A percentile compares a stretch with the other conserved stretches of the same genome.
These are phyloP conservation scores for Misgurnus anguillicaudatus DNA, from an alignment of 2,113 vertebrate species.

Conservation along the genomic window DNA sequence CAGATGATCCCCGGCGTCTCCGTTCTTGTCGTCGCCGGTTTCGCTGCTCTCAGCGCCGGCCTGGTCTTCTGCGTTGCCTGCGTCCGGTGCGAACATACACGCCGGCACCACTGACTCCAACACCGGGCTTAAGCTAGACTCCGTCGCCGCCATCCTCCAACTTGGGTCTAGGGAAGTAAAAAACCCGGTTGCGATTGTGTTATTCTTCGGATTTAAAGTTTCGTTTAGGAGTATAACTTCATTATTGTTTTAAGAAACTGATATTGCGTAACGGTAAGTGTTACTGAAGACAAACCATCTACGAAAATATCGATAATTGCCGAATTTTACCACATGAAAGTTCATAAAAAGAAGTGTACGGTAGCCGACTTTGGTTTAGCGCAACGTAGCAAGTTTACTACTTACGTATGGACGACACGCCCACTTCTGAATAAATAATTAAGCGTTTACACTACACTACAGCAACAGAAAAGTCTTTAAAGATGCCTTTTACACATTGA, in stretches of 20 bases:
- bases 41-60: slow-evolving; percentile 57
- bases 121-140: slow-evolving; percentile 57
- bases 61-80: slow-evolving; percentile 70
- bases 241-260: background rate
- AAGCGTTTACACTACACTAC: no score
- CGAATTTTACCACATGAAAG: background rate
- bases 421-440: slow-evolving; percentile 3
- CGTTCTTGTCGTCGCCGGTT: slow-evolving; percentile 70
- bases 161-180: background rate
- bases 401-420: background rate
- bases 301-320: background rate
- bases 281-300: background rate
- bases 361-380: background rate
- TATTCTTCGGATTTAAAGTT: background rate
- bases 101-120: slow-evolving; percentile 82
- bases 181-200: background rate
- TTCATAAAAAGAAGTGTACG: background rate
- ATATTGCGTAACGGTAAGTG: background rate
- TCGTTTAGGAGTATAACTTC: background rate
- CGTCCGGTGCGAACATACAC: slow-evolving; percentile 87
- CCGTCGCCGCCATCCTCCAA: slow-evolving; percentile 71
- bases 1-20: slow-evolving; percentile 79
- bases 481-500: background rate
- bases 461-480: no score
- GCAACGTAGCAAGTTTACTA: background rate